Conservation (phyloP, 2,888 invertebrate species). For the Ichneumoninae sp. region DNA sequence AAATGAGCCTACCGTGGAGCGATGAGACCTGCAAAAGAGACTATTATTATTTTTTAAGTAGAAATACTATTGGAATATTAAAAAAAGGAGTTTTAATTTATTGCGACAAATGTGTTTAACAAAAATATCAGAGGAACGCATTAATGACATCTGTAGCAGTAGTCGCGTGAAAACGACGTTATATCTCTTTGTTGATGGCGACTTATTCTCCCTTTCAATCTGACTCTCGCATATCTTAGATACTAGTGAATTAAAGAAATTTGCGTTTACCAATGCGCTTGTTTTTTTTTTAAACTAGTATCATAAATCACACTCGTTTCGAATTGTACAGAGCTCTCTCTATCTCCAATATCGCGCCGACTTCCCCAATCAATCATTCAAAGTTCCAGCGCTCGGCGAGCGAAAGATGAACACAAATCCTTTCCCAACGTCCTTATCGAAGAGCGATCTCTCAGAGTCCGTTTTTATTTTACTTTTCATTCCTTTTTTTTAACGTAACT, state of each 20-base stretch:
- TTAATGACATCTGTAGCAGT: conserved; percentile 32
- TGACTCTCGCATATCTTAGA: not conserved
- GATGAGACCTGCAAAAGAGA: not conserved
- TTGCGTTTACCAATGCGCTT: conserved; percentile 21
- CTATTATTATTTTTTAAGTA: not conserved
- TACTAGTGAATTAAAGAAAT: conserved; percentile 10
- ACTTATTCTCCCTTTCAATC: not conserved
- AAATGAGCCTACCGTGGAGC: not conserved
- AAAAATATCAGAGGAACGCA: conserved; percentile 51
- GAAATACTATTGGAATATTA: not conserved
- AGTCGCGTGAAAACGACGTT: conserved; percentile 18
- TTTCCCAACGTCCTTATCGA: conserved; percentile 19
- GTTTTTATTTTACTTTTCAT: not conserved
- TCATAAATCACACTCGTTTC: conserved; percentile 45
- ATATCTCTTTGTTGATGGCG: conserved; percentile 35
- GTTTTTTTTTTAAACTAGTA: conserved; percentile 39
- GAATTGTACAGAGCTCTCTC: conserved; percentile 43
- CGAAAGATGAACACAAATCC: conserved; percentile 33
- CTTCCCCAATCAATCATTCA: conserved; percentile 2
- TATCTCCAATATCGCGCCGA: conserved; percentile 4
- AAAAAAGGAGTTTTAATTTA: conserved; percentile 50
- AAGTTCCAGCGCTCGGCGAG: conserved; percentile 35
- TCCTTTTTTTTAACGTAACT: not conserved
- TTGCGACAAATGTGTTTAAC: conserved; percentile 51
- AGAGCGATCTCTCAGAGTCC: conserved; percentile 17